Evolutionary conservation across 2,113 vertebrate species (phyloP), one percentile per base, ranked within the genome.

Genomic region (Etheostoma spectabile): DNA sequence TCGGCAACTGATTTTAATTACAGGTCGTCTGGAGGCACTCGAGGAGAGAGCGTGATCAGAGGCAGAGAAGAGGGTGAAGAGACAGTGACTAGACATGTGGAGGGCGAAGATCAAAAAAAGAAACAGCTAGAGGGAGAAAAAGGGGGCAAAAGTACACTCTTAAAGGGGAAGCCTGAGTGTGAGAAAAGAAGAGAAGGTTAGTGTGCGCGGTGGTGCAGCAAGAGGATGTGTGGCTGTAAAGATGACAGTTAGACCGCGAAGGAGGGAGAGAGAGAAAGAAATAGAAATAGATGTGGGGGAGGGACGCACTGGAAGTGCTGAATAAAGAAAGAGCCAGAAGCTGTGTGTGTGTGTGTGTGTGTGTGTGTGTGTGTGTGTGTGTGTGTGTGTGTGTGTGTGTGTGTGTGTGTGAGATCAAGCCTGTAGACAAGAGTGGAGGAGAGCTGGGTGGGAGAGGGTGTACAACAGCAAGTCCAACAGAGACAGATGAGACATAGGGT

Each of bases 1-100:
- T 2, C 6, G 6, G 62, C 65, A 74, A 73, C 52, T 55, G 59
- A 61, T 86, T 88, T 85, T 81, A 82, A 85, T 78, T 71, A 80
- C 56, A 49, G 56, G 33, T 68, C 49, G 7, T 42, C 42, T 8
- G 19, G 46, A 79, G 64, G 75, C 48, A 24, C 60, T 62, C 7
- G 48, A 70, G 77, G 27, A 77, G 24, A 63, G 33, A 61, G 49
- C 6, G 38, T 1, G 76, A 83, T 59, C 62, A 74, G 63, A 59
- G 42, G 35, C 42, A 65, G 65, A 15, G n/a, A 3, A 21, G 53
- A 51, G 55, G 38, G 16, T 1, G 48, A 75, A 49, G 10, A 21
- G 70, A 55, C 16, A 45, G 57, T 45, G 72, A 70, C 59, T 45
- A 74, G 22, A 64, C 65, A 48, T 21, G 51, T 7, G 42, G 67